Evolutionary conservation across 2,888 invertebrate species (phyloP).

Genomic region (Limnephilus lunatus): DNA sequence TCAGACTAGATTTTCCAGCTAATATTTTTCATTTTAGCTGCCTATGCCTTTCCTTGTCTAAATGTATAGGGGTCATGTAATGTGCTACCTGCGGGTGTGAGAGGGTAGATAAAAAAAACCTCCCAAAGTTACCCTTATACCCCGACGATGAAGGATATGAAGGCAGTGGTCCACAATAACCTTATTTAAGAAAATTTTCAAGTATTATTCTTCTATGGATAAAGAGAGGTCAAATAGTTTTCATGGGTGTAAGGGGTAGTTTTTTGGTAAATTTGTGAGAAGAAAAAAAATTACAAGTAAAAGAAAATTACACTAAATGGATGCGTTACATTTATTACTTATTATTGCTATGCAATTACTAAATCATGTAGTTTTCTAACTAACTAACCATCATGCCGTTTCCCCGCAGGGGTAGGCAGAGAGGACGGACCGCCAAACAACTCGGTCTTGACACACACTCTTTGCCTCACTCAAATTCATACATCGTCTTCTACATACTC

Average conservation of each 20-base stretch:
- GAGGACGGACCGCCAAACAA: too few relatives aligned
- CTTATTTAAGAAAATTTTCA: not conserved
- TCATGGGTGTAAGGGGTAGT: not conserved
- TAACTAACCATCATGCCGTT: too few relatives aligned
- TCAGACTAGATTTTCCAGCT: not conserved
- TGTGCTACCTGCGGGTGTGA: slow-evolving; percentile 3
- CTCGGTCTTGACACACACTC: too few relatives aligned
- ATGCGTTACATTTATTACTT: too few relatives aligned
- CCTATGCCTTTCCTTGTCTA: not conserved
- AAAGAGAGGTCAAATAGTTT: not conserved
- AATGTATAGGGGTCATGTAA: slow-evolving; percentile 3
- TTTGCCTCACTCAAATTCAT: too few relatives aligned
- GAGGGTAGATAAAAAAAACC: slow-evolving; percentile 22
- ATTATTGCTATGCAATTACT: too few relatives aligned
- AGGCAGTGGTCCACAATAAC: not conserved
- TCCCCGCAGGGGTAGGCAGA: too few relatives aligned
- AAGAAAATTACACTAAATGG: too few relatives aligned
- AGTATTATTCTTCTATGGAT: not conserved
- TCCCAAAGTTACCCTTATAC: not conserved
- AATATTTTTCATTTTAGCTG: not conserved
- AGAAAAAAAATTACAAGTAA: too few relatives aligned
- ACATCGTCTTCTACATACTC: too few relatives aligned
- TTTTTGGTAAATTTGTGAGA: not conserved
- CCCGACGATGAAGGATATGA: not conserved
- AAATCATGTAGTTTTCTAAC: too few relatives aligned